Conservation (phyloP, 1,140 invertebrate genomes). For the Aricia agestis region DNA sequence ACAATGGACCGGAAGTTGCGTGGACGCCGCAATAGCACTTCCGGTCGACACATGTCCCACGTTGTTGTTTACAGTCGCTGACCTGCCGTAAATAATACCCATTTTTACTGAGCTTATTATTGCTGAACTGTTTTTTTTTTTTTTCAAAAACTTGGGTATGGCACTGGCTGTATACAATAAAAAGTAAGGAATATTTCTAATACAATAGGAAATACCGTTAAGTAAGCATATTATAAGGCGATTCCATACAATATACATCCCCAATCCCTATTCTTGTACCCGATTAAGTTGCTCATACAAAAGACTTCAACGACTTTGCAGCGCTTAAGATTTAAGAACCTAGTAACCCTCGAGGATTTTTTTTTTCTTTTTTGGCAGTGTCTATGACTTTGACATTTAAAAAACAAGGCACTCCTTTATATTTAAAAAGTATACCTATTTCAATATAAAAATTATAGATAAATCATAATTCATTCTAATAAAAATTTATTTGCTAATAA, state of each 20-base stretch:
- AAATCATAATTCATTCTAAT: too few relatives aligned
- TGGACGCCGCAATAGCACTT: constrained; percentile 32
- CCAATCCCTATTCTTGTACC: background rate
- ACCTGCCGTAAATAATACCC: background rate
- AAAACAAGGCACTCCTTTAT: too few relatives aligned
- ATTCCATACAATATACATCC: background rate
- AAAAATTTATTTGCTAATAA: too few relatives aligned
- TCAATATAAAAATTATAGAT: too few relatives aligned
- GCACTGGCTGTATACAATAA: too few relatives aligned
- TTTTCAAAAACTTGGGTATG: too few relatives aligned
- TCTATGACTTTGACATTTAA: too few relatives aligned
- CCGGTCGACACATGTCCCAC: constrained; percentile 25
- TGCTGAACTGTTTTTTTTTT: too few relatives aligned
- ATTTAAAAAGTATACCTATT: too few relatives aligned
- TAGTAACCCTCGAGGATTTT: background rate
- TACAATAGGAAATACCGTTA: too few relatives aligned
- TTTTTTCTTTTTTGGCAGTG: background rate
- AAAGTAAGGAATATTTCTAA: background rate
- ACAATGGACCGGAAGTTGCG: constrained; percentile 63
- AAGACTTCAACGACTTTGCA: background rate
- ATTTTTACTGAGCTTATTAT: background rate
- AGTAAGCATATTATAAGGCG: background rate
- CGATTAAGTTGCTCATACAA: background rate
- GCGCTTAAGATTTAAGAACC: background rate
- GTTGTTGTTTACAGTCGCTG: background rate